Percentiles rank a stretch among this genome's conserved stretches.
Evolutionary conservation across 1,140 invertebrate species (phyloP).

Genomic region (Homarus americanus): DNA sequence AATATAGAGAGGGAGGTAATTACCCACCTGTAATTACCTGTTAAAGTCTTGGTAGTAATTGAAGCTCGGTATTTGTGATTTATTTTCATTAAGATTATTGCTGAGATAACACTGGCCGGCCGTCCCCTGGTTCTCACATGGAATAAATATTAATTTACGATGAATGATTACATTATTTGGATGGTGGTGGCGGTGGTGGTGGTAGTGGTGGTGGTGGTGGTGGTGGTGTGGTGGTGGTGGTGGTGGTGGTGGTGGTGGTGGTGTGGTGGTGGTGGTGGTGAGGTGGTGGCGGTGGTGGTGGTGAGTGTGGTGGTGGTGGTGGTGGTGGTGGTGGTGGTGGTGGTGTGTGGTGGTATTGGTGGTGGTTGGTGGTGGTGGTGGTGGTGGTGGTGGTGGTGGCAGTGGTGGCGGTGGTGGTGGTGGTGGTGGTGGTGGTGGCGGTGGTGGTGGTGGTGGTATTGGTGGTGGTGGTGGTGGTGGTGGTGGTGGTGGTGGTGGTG

Average conservation of each 20-base stretch:
- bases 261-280: constrained; percentile 20
- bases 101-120: too few relatives aligned
- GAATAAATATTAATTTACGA: too few relatives aligned
- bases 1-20: too few relatives aligned
- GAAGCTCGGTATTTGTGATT: too few relatives aligned
- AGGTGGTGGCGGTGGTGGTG: constrained; percentile 2
- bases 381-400: neutral
- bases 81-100: too few relatives aligned
- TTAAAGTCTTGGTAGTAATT: too few relatives aligned
- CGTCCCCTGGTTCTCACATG: too few relatives aligned
- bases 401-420: constrained; percentile 7
- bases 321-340: constrained; percentile 8
- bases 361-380: constrained; percentile 6
- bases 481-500: neutral
- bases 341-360: constrained; percentile 4
- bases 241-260: neutral
- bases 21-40: too few relatives aligned
- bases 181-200: neutral
- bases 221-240: neutral
- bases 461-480: constrained; percentile 10
- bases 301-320: neutral
- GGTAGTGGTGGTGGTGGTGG: neutral
- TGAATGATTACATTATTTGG: too few relatives aligned
- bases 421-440: neutral
- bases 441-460: neutral